Percentiles rank a stretch among this genome's conserved stretches.
phyloP scores from a whole-genome alignment of 2,797 vertebrate genomes.

The Esox lucius region DNA sequence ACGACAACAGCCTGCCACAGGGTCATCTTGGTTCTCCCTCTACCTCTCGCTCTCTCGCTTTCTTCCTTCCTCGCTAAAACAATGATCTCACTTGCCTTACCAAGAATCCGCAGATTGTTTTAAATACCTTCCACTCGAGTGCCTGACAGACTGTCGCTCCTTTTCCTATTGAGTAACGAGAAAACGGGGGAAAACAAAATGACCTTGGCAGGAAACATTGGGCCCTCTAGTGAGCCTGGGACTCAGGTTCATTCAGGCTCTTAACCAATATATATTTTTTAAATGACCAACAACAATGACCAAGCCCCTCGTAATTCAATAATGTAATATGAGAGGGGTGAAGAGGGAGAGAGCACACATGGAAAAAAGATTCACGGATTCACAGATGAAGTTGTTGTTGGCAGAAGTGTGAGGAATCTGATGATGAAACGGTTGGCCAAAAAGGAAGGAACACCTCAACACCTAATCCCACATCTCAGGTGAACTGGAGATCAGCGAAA shows the following conservation, averaged over 20 bases:
- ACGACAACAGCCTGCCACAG: slow-evolving; percentile 29
- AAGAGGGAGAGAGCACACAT: background rate
- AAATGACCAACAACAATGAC: slow-evolving; percentile 35
- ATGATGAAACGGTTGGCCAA: slow-evolving; percentile 40
- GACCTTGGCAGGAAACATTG: slow-evolving; percentile 54
- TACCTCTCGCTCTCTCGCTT: background rate
- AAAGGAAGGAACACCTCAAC: slow-evolving; percentile 25
- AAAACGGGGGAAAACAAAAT: slow-evolving; percentile 33
- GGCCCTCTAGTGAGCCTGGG: slow-evolving; percentile 36
- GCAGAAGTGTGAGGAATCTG: slow-evolving; percentile 39
- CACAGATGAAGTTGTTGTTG: slow-evolving; percentile 36
- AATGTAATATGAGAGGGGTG: slow-evolving; percentile 5
- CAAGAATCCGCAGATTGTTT: slow-evolving; percentile 70
- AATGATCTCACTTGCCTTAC: slow-evolving; percentile 62
- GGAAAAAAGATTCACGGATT: slow-evolving; percentile 29
- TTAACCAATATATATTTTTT: slow-evolving; percentile 29
- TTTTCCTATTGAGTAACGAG: slow-evolving; percentile 47
- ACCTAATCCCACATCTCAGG: slow-evolving; percentile 6
- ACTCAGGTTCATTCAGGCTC: slow-evolving; percentile 38
- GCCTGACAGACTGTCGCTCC: slow-evolving; percentile 43
- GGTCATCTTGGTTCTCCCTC: slow-evolving; percentile 37
- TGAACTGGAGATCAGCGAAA: slow-evolving; percentile 13
- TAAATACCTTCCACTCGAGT: slow-evolving; percentile 64
- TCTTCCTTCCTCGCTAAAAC: slow-evolving; percentile 46
- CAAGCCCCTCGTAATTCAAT: slow-evolving; percentile 31